Evolutionary conservation across 2,888 invertebrate species (phyloP), one percentile per base, ranked within the genome.

Genomic region (Plagodis dolabraria): DNA sequence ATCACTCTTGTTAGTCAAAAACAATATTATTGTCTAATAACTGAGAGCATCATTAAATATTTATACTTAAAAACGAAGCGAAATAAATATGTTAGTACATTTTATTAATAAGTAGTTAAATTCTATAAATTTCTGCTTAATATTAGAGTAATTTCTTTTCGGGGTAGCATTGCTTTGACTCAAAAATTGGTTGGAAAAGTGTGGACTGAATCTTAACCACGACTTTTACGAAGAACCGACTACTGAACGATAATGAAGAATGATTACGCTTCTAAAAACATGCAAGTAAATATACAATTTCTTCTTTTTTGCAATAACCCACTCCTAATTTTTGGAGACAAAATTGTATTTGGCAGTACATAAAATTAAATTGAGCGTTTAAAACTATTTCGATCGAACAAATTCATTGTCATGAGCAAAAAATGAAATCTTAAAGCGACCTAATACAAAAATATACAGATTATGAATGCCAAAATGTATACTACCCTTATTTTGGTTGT

Each of bases 71-170:
- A 75, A 74, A 64, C 73, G 74, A 89, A 87, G 87, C 89, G 57
- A 86, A 90, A 91, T 90, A 91, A 91, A 91, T 91, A 91, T 81
- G 83, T 91, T 89, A 90, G 85, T 79, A 74, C 67, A 75, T 71
- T 60, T 72, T 68, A 75, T 75, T 73, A 22, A 78, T 67, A 74
- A 70, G 66, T 78, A 74, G 74, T 75, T 78, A 80, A 71, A 78
- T 73, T 74, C 71, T 76, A 70, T 72, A 72, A 67, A 60, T 68
- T 66, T 67, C 66, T 63, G 44, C 48, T 8, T 35, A 53, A 52
- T 47, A 36, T 51, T 51, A 51, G 63, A 46, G 10, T 49, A 22
- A 54, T 53, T 56, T 59, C 47, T 44, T 57, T 58, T 49, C 11
- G 40, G n/a, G 59, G 61, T 59, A 61, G 61, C 58, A 63, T 50